A percentile compares a stretch with the other conserved stretches of the same genome.
These are phyloP conservation scores for Cheilosia impressa DNA, from an alignment of 2,888 invertebrate genomes.

Conservation along the genomic window DNA sequence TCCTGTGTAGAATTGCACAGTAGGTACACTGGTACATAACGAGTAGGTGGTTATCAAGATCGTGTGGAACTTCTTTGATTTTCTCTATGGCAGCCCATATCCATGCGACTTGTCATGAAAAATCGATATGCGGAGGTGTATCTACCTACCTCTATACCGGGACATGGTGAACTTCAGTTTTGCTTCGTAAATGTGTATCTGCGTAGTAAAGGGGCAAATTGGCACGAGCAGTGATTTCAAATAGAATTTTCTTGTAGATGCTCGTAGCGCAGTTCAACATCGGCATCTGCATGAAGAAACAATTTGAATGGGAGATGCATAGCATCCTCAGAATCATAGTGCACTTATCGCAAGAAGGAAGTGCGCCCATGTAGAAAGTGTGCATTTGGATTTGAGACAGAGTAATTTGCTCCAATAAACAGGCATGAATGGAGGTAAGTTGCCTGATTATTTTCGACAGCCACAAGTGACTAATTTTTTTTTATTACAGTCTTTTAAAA, in stretches of 20 bases:
- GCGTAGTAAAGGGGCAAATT: background rate
- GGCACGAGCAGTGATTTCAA: background rate
- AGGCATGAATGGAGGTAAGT: background rate
- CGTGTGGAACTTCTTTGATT: background rate
- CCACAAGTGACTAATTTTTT: background rate
- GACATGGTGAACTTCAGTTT: background rate
- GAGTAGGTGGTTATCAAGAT: background rate
- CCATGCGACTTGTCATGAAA: conserved; percentile 2
- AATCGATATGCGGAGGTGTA: conserved; percentile 13
- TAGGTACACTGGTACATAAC: too few relatives aligned
- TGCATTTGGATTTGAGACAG: background rate
- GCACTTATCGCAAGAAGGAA: background rate
- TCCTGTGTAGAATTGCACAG: background rate
- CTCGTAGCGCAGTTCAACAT: conserved; percentile 4
- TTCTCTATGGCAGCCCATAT: conserved; percentile 1
- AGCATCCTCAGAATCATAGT: background rate
- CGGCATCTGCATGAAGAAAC: conserved; percentile 18
- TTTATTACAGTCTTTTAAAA: too few relatives aligned
- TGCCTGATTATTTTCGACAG: too few relatives aligned
- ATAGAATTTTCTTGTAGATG: background rate
- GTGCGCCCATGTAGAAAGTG: background rate
- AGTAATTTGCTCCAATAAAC: background rate
- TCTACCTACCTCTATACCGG: background rate
- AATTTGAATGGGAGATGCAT: conserved; percentile 7
- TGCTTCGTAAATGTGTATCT: conserved; percentile 2